phyloP scores from a whole-genome alignment of 2,113 vertebrate genomes.

The Tragelaphus buxtoni region DNA sequence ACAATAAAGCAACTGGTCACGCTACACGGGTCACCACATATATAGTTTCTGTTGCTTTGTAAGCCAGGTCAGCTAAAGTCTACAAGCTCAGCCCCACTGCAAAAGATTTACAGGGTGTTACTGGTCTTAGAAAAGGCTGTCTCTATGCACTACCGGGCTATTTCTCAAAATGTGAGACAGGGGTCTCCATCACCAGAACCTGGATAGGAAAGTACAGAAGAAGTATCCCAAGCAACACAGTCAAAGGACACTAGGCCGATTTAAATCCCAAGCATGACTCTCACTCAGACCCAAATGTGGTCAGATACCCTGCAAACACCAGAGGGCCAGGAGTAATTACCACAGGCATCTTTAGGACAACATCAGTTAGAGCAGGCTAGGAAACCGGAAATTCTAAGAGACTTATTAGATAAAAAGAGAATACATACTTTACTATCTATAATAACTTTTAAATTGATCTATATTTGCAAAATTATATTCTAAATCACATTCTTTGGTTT shows the following conservation, averaged over 20 bases:
- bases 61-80: conserved; percentile 8
- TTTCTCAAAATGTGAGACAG: background rate
- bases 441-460: background rate
- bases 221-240: background rate
- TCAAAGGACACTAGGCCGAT: background rate
- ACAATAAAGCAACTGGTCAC: background rate
- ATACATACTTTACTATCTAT: background rate
- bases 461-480: background rate
- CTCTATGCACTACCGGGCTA: background rate
- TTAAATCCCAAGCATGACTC: background rate
- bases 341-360: background rate
- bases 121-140: background rate
- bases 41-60: background rate
- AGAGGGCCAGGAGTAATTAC: background rate
- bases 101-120: conserved; percentile 32
- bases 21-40: background rate
- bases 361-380: background rate
- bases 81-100: background rate
- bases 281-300: background rate
- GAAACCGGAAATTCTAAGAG: background rate
- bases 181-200: background rate
- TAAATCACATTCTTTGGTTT: background rate
- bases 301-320: background rate
- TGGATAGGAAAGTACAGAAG: background rate
- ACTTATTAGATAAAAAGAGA: background rate